A percentile compares a stretch with the other conserved stretches of the same genome.
These are phyloP conservation scores for Phymorhynchus buccinoides DNA, from an alignment of 1,140 invertebrate species.

Conservation along the genomic window DNA sequence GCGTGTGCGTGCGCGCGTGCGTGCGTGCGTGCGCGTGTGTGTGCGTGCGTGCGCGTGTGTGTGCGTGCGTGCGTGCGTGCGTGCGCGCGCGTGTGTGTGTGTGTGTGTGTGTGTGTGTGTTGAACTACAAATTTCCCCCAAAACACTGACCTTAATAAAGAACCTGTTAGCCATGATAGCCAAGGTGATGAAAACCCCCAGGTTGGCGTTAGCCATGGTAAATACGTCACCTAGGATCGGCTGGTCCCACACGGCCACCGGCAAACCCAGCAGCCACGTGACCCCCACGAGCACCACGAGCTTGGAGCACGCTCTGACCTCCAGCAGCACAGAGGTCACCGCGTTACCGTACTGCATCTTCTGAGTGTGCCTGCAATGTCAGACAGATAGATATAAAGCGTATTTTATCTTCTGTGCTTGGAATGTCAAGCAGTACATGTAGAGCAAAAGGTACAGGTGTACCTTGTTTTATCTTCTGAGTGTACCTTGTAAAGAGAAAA, in stretches of 20 bases:
- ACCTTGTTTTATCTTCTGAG: too few relatives aligned
- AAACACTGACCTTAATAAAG: not conserved
- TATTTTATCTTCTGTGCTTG: too few relatives aligned
- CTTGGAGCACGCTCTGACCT: constrained; percentile 26
- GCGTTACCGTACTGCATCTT: constrained; percentile 12
- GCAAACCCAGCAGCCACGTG: constrained; percentile 32
- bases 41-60: not conserved
- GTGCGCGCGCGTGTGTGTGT: not conserved
- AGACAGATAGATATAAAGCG: too few relatives aligned
- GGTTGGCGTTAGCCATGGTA: constrained; percentile 18
- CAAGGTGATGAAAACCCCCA: constrained; percentile 25
- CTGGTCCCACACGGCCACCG: not conserved
- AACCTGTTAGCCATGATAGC: constrained; percentile 27
- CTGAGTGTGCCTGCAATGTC: not conserved
- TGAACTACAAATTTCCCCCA: not conserved
- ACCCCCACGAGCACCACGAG: constrained; percentile 29
- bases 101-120: too few relatives aligned
- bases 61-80: too few relatives aligned
- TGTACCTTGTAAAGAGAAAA: too few relatives aligned
- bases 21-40: not conserved
- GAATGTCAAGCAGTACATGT: too few relatives aligned
- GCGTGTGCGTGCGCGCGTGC: not conserved
- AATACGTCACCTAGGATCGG: constrained; percentile 27
- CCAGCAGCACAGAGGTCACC: not conserved
- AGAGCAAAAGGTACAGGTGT: too few relatives aligned